Conservation (phyloP, 2,888 invertebrate species). For the Mechanitis mazaeus region DNA sequence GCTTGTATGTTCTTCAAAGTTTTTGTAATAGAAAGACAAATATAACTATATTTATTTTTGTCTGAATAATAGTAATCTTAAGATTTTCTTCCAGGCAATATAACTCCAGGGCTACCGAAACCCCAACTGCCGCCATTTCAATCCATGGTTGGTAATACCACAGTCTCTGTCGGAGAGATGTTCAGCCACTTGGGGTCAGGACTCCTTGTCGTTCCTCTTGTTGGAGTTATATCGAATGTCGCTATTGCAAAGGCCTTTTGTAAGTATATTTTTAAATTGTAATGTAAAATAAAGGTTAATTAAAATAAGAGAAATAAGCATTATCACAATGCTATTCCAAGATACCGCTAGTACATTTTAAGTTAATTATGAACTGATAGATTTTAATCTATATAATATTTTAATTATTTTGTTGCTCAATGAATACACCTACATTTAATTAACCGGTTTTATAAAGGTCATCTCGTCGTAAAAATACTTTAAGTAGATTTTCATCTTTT, state of each 20-base stretch:
- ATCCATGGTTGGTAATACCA: constrained; percentile 65
- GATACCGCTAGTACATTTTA: too few species aligned
- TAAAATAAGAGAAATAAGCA: not conserved
- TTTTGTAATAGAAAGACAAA: too few species aligned
- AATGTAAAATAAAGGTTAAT: not conserved
- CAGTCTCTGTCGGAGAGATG: constrained; percentile 73
- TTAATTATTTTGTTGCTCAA: too few species aligned
- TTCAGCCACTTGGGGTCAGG: constrained; percentile 80
- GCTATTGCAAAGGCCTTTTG: constrained; percentile 92
- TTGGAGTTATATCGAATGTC: constrained; percentile 86
- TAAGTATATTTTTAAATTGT: constrained; percentile 57
- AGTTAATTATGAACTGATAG: too few species aligned
- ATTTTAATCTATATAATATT: too few species aligned
- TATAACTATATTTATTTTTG: too few species aligned
- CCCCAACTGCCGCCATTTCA: constrained; percentile 74
- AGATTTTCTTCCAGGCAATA: constrained; percentile 60
- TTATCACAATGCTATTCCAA: too few species aligned
- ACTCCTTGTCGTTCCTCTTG: constrained; percentile 81
- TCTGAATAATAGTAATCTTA: not conserved
- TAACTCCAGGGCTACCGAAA: constrained; percentile 78
- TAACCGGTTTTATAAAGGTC: too few species aligned
- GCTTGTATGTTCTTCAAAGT: not conserved
- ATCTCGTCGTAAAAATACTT: too few species aligned
- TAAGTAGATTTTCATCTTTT: too few species aligned
- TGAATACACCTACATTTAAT: too few species aligned